Evolutionary conservation across 2,797 vertebrate genomes (phyloP), one percentile per base, ranked within the genome.

Genomic region (Periophthalmus magnuspinnatus): DNA sequence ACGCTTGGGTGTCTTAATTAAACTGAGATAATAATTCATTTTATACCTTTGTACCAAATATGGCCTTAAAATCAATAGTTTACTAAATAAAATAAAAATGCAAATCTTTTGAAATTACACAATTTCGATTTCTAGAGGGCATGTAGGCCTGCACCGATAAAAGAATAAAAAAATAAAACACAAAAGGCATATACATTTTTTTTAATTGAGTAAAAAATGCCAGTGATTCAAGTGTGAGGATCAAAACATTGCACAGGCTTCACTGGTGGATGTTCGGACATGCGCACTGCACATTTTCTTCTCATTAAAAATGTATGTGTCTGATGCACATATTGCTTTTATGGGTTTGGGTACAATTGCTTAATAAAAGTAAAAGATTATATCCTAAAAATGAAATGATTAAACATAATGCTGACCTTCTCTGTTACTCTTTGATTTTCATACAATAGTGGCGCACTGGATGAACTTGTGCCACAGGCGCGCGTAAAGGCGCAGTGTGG

Each of bases 301-400:
- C n/a, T 75, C 55, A 86, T 91, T 76, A 87, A 91, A 86, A 71
- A 89, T 89, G 19, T 22, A 88, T 86, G 71, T 76, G 1, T 41
- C 56, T 45, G 68, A 81, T 81, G 73, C 65, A 74, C 54, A 47
- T 36, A 66, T 52, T 13, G 74, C 76, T 64, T 79, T 76, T 41
- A 64, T 64, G 9, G 32, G 38, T 61, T 67, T 64, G 0, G 16
- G 24, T 28, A 17, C 14, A 17, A 28, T 48, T 64, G 38, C 62
- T 17, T 47, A 28, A 64, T 47, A 33, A 0, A 48, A 41, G 22
- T 0, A 45, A 21, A n/a, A 1, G 22, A 57, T 36, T 10, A 54
- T 6, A 24, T 14, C 21, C 41, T 2, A 47, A 28, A 47, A 64
- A 28, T 47, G 1, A 28, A n/a, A 1, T 13, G 5, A 24, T 22